Base-by-base conservation (phyloP, 2,797 vertebrate species). In the Pseudochirops corinnae region DNA sequence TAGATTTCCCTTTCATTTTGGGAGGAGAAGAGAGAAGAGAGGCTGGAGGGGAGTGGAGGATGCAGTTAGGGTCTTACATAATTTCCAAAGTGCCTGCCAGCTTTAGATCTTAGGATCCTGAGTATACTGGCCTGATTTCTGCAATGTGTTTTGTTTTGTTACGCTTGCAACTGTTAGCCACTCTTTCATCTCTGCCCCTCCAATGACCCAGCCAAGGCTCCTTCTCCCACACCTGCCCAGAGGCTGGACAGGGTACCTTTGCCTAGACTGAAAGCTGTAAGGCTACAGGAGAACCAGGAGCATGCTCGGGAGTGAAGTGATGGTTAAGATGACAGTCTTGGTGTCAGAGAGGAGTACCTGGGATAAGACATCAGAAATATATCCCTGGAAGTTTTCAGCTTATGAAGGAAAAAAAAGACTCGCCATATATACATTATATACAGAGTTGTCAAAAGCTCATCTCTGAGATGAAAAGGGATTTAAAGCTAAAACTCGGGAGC, bases 301-400 rank as follows among this genome's bases (percentile, higher is more conserved):
- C 90, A 52, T 52, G 18, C 53, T 90, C 6, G 4, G 50, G 31
- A 91, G n/a, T 4, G 4, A 28, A 52, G 90, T 90, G 90, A 91
- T 0, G 10, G 50, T 24, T 90, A 90, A 90, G 3, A 55, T 91
- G 90, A 91, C 90, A 91, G 90, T 53, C 33, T 16, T 24, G 33
- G 53, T 91, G 90, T 91, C 90, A 91, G 52, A 55, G 29, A 91
- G 31, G 60, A 93, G 94, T 31, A 56, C 29, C 60, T 26, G 16
- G 74, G 57, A 56, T 53, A 21, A 82, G 29, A 55, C 46, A 53
- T 53, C 31, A 16, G 92, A 62, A 87, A 13, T 46, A 21, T 74
- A 90, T 55, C 46, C 92, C 90, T 31, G 67, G n/a, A 90, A 93
- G 39, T 56, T 56, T 90, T 90, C 92, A 52, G 92, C 92, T 91